These are phyloP conservation scores for Eulithis prunata DNA, from an alignment of 2,888 invertebrate species.

Conservation along the genomic window DNA sequence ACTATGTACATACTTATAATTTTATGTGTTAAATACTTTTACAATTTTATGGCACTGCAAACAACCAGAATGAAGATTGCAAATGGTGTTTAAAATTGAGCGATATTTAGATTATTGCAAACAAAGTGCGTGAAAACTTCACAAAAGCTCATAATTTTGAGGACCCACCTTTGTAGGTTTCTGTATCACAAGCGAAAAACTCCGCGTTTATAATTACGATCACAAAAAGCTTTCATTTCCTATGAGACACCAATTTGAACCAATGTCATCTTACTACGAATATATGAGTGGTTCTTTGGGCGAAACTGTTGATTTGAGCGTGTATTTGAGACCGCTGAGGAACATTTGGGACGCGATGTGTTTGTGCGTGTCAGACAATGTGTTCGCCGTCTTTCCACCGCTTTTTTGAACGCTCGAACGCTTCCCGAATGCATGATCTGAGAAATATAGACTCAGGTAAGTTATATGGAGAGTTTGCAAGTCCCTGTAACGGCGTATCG, in stretches of 20 bases:
- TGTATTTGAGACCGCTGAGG: conserved; percentile 15
- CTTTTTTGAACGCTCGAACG: conserved; percentile 88
- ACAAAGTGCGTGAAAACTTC: conserved; percentile 12
- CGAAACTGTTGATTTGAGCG: conserved; percentile 24
- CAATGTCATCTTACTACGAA: conserved; percentile 17
- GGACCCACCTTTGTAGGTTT: too few species aligned
- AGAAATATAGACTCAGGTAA: conserved; percentile 47
- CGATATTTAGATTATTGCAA: not conserved
- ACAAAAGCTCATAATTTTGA: not conserved
- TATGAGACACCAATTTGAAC: conserved; percentile 4
- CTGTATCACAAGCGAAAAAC: not conserved
- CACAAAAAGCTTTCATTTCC: conserved; percentile 7
- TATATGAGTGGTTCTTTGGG: conserved; percentile 18
- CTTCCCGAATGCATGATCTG: conserved; percentile 90
- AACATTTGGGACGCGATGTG: conserved; percentile 1
- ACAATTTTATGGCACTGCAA: conserved; percentile 23
- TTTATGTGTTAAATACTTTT: not conserved
- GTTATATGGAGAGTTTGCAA: not conserved
- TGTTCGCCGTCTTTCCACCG: conserved; percentile 76
- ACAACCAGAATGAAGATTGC: conserved; percentile 7
- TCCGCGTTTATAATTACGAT: not conserved
- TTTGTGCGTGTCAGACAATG: conserved; percentile 56
- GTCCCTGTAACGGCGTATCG: too few species aligned
- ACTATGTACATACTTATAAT: too few species aligned
- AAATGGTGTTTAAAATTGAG: conserved; percentile 6